phyloP scores from a whole-genome alignment of 2,113 vertebrate genomes.

The Poecile atricapillus region DNA sequence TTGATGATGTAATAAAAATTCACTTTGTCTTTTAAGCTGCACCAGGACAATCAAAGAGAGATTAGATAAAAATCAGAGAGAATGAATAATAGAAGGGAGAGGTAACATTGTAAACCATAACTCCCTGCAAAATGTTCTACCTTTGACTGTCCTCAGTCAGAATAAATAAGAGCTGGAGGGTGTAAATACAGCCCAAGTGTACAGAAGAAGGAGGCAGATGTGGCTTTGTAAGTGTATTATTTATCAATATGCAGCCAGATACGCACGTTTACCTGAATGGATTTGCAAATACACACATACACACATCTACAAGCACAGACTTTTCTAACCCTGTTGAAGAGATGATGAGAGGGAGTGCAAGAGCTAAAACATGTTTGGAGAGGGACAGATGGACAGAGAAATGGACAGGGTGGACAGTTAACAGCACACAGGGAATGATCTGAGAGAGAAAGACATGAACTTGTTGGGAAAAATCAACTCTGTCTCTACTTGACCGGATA shows the following conservation, averaged over 20 bases:
- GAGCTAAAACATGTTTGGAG: neutral
- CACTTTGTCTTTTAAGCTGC: conserved; percentile 79
- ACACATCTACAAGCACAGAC: neutral
- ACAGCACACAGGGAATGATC: rapidly evolving
- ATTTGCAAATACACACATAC: neutral
- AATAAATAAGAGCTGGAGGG: neutral
- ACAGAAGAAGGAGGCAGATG: neutral
- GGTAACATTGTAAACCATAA: conserved; percentile 25
- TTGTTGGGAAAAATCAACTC: neutral
- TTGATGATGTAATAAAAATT: conserved; percentile 85
- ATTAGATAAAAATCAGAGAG: conserved; percentile 78
- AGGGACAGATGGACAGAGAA: neutral
- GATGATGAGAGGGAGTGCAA: neutral
- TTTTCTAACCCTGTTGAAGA: neutral
- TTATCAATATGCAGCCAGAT: neutral
- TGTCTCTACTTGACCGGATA: neutral
- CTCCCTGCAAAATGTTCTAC: neutral
- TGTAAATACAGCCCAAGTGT: neutral
- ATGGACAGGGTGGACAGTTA: neutral
- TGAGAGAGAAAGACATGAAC: neutral
- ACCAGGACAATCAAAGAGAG: conserved; percentile 73
- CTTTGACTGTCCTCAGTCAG: neutral
- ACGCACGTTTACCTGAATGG: rapidly evolving
- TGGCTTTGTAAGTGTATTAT: neutral
- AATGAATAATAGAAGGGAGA: conserved; percentile 72